These are phyloP conservation scores for Nasonia vitripennis DNA, from an alignment of 1,140 invertebrate genomes.

Conservation along the genomic window DNA sequence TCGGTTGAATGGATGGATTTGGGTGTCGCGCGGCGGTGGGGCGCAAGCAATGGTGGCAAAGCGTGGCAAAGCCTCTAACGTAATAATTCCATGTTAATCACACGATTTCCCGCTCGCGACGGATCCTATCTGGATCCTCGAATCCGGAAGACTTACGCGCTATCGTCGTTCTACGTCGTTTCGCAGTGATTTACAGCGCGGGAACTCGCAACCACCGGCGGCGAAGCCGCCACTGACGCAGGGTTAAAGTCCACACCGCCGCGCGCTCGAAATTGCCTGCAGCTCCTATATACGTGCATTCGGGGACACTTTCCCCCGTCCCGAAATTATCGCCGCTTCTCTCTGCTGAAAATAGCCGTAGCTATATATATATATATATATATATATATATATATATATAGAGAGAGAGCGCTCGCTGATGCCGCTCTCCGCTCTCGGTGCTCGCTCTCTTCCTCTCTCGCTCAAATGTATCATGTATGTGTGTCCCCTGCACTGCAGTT, in stretches of 20 bases:
- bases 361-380: too few species aligned
- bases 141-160: constrained; percentile 2
- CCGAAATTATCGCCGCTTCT: background rate
- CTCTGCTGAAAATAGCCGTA: background rate
- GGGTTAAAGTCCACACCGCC: background rate
- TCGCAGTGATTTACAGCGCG: background rate
- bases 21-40: background rate
- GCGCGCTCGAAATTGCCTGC: background rate
- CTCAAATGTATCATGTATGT: too few species aligned
- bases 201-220: background rate
- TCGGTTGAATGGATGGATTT: background rate
- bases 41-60: background rate
- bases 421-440: background rate
- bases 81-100: constrained; percentile 5
- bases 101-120: background rate
- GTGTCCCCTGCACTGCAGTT: too few species aligned
- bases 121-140: background rate
- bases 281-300: background rate
- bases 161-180: background rate
- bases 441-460: too few species aligned
- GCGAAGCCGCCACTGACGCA: too few species aligned
- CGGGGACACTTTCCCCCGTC: background rate
- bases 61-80: background rate
- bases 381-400: too few species aligned
- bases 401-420: too few species aligned